Conservation (phyloP, 2,888 invertebrate species). For the Uloborus plumipes region DNA sequence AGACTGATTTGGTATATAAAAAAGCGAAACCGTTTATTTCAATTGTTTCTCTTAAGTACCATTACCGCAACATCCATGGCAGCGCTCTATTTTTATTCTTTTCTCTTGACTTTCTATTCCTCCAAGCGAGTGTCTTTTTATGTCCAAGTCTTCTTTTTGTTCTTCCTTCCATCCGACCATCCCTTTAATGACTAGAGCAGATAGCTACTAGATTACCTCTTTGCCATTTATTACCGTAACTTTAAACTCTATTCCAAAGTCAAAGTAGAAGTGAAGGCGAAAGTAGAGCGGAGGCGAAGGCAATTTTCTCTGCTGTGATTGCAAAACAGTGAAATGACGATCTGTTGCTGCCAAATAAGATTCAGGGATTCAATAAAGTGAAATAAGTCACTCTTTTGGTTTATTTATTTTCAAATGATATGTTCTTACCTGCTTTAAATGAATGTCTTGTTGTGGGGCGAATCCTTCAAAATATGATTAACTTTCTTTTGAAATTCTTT, state of each 20-base stretch:
- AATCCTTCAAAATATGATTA: too few relatives aligned
- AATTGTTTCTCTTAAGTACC: constrained; percentile 48
- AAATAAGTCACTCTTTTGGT: background rate
- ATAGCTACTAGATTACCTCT: constrained; percentile 59
- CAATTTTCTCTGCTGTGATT: constrained; percentile 54
- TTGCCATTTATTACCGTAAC: constrained; percentile 57
- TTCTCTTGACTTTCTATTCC: background rate
- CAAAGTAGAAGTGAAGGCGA: constrained; percentile 13
- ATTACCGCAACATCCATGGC: constrained; percentile 26
- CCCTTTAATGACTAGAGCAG: constrained; percentile 56
- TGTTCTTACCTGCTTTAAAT: too few relatives aligned
- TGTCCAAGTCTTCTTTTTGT: constrained; percentile 9
- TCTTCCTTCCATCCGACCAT: background rate
- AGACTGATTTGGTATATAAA: constrained; percentile 2
- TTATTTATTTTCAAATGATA: too few relatives aligned
- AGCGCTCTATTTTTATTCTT: constrained; percentile 3
- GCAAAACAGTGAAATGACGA: constrained; percentile 33
- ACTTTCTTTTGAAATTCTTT: too few relatives aligned
- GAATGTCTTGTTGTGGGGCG: too few relatives aligned
- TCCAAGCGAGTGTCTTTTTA: constrained; percentile 27
- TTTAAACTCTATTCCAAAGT: constrained; percentile 53
- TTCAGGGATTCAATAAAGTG: constrained; percentile 11
- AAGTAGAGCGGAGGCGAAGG: constrained; percentile 17
- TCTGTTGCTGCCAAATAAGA: constrained; percentile 13
- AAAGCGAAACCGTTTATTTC: constrained; percentile 34